Base-by-base conservation (phyloP, 2,797 vertebrate genomes). In the Anableps anableps region DNA sequence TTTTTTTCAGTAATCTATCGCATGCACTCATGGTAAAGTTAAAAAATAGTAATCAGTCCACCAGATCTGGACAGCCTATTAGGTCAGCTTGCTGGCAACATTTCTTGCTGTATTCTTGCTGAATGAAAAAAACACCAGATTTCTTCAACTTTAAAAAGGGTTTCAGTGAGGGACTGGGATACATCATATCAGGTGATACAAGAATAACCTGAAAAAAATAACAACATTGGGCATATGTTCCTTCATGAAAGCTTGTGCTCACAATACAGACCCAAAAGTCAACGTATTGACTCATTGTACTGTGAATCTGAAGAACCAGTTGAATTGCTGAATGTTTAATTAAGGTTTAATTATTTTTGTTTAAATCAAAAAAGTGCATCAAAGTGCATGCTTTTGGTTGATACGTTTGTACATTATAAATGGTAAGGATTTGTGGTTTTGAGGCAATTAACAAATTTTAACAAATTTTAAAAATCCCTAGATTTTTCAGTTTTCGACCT, bases 11-110 rank as follows among this genome's bases (percentile, higher is more conserved):
- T 74, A 74, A 66, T 79, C 58, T 36, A n/a, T 55, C 26, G n/a
- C 76, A 68, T 78, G 16, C 48, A 60, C 19, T 80, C 53, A 29
- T 45, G 77, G 38, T 83, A 66, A 62, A 76, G 53, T 76, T 75
- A 41, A 77, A n/a, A 85, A 87, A 87, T 81, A 88, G 34, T 77
- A 72, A 86, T 80, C 80, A 83, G 84, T 68, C 43, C 76, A 43
- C n/a, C 11, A 75, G 76, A 77, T n/a, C 47, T 60, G 74, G 64
- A 77, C 64, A 70, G 19, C 68, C 64, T 31, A 74, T 80, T 80
- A 60, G 85, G 86, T 88, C 85, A 84, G 68, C 47, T 66, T 70
- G 48, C 2, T 9, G 13, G 74, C 45, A 72, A 83, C 41, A 68
- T 38, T 74, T 21, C 75, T 68, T 80, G 84, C n/a, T n/a, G n/a